Base-by-base conservation (phyloP, 2,888 invertebrate genomes). In the Hydriomena furcata region DNA sequence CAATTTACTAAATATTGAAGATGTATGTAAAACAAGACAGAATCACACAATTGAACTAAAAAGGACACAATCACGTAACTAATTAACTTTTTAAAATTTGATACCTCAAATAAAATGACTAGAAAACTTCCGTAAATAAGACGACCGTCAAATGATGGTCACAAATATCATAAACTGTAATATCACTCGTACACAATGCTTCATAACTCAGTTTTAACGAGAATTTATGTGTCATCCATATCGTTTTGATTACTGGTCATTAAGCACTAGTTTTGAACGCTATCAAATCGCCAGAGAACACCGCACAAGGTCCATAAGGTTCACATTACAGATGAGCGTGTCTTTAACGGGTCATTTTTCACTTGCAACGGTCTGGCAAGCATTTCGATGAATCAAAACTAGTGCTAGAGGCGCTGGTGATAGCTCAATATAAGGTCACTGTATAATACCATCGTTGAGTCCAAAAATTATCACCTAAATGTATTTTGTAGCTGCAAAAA, bases 91-190 rank as follows among this genome's bases (percentile, higher is more conserved):
- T n/a, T n/a, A n/a, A n/a, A n/a, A n/a, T n/a, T n/a, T n/a, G n/a
- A n/a, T n/a, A n/a, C n/a, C n/a, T n/a, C n/a, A n/a, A n/a, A n/a
- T n/a, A n/a, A n/a, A n/a, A 4, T 17, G 2, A 17, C 17, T 17
- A 17, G 17, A 17, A 17, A 17, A 21, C 24, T 36, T 24, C 36
- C 36, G 36, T 11, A 23, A 5, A 21, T 7, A 3, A 10, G 3
- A 23, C 12, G 21, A 23, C 40, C 21, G 13, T 40, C 40, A 30
- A 11, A 17, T 21, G 23, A 53, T 44, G 11, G 45, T 55, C 61
- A 62, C 62, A 46, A 32, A 44, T 30, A 13, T 23, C 49, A 43
- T 50, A 50, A 44, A 68, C 65, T 65, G 28, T 34, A 40, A 38
- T 63, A 63, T 55, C 44, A 24, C 41, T 45, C 34, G 40, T 36